Percentiles rank a stretch among this genome's conserved stretches.
Conservation (phyloP, 1,140 invertebrate genomes). For the Archegozetes longisetosus region DNA sequence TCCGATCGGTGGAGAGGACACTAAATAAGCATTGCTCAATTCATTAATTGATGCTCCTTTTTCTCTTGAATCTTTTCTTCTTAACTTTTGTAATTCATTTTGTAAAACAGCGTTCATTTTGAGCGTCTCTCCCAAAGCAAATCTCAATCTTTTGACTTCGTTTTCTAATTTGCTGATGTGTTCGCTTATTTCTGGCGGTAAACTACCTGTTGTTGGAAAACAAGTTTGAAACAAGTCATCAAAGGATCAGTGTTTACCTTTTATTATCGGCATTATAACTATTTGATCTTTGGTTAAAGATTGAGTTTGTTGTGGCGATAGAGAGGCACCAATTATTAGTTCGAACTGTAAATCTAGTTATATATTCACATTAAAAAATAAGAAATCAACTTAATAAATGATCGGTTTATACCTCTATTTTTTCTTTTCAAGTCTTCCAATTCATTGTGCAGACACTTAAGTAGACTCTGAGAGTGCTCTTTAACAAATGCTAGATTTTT, state of each 20-base stretch:
- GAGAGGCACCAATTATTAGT: background rate
- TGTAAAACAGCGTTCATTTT: slow-evolving; percentile 18
- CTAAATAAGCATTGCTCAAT: background rate
- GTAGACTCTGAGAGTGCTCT: slow-evolving; percentile 15
- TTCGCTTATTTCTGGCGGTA: slow-evolving; percentile 10
- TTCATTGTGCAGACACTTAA: slow-evolving; percentile 18
- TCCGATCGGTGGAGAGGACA: background rate
- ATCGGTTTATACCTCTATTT: slow-evolving; percentile 15
- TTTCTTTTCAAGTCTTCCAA: slow-evolving; percentile 17
- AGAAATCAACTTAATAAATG: background rate
- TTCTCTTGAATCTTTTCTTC: background rate
- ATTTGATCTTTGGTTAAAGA: background rate
- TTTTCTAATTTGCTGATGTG: slow-evolving; percentile 19
- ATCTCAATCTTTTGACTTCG: slow-evolving; percentile 18
- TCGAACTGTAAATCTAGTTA: slow-evolving; percentile 1
- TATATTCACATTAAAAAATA: background rate
- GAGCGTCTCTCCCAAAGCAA: slow-evolving; percentile 17
- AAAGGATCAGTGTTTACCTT: background rate
- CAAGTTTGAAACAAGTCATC: background rate
- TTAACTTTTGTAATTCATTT: slow-evolving; percentile 9
- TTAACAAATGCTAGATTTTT: slow-evolving; percentile 19
- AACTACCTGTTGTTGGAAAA: background rate
- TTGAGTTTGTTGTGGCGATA: background rate
- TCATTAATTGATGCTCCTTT: background rate
- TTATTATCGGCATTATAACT: background rate